phyloP scores from a whole-genome alignment of 2,113 vertebrate species.

The Chiloscyllium plagiosum region DNA sequence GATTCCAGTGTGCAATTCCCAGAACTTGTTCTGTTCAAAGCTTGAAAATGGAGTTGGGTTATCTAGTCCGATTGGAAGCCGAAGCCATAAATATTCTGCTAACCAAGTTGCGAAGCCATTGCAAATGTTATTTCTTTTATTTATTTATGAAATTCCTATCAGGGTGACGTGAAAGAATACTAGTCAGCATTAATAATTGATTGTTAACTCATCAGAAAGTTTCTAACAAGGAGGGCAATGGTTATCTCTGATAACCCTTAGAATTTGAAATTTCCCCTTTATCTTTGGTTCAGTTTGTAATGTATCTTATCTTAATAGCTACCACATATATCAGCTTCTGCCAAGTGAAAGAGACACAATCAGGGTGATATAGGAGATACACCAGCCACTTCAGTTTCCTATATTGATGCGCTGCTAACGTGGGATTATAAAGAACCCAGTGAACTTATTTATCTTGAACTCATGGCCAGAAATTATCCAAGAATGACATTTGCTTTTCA shows the following conservation, averaged over 20 bases:
- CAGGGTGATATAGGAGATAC: not conserved
- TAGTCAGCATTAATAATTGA: not conserved
- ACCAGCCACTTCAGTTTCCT: not conserved
- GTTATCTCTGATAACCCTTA: not conserved
- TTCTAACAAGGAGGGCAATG: not conserved
- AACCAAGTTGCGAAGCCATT: not conserved
- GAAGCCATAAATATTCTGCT: not conserved
- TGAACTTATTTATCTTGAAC: not conserved
- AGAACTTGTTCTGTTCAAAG: not conserved
- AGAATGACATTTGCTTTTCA: not conserved
- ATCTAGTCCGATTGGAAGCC: not conserved
- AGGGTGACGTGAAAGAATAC: not conserved
- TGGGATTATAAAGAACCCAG: not conserved
- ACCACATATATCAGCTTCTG: not conserved
- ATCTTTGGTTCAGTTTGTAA: not conserved
- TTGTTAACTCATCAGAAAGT: not conserved
- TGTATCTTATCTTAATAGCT: not conserved
- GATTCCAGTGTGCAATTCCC: not conserved
- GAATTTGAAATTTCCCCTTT: not conserved
- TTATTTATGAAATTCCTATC: not conserved
- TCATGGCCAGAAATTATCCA: not conserved
- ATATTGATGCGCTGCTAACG: not conserved
- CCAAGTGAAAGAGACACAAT: not conserved
- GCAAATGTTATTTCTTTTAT: not conserved
- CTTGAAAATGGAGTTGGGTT: not conserved